phyloP scores from a whole-genome alignment of 2,797 vertebrate genomes.

The Yasuhikotakia modesta region DNA sequence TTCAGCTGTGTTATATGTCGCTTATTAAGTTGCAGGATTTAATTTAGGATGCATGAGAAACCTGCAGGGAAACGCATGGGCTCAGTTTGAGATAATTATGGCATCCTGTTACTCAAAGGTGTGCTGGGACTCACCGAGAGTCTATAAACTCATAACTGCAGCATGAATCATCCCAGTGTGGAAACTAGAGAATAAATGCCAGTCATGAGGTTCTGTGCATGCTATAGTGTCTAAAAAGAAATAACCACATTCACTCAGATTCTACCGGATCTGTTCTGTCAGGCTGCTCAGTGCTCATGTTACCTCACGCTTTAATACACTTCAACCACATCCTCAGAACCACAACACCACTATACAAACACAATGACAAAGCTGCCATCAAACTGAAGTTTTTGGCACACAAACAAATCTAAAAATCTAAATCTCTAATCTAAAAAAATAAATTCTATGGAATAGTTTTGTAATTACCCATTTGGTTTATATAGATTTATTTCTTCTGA shows the following conservation, averaged over 20 bases:
- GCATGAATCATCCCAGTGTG: slow-evolving; percentile 42
- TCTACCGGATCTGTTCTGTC: slow-evolving; percentile 11
- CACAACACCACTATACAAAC: not conserved
- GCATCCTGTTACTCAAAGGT: slow-evolving; percentile 34
- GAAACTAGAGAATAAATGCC: slow-evolving; percentile 22
- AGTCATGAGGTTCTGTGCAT: not conserved
- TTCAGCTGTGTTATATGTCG: slow-evolving; percentile 25
- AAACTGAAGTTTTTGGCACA: not conserved
- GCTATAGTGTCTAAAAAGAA: slow-evolving; percentile 7
- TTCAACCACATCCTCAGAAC: slow-evolving; percentile 9
- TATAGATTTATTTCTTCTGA: no score
- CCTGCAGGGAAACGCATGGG: not conserved
- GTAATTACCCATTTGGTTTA: no score
- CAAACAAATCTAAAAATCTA: not conserved
- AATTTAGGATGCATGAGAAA: not conserved
- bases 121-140: slow-evolving; percentile 36
- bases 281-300: not conserved
- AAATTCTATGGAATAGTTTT: not conserved
- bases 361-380: not conserved
- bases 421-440: not conserved
- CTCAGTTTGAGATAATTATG: slow-evolving; percentile 31
- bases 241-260: slow-evolving; percentile 4
- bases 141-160: slow-evolving; percentile 35
- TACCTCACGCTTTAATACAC: slow-evolving; percentile 2
- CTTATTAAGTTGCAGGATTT: slow-evolving; percentile 17